Evolutionary conservation across 2,888 invertebrate genomes (phyloP).

Genomic region (Molorchus minor): DNA sequence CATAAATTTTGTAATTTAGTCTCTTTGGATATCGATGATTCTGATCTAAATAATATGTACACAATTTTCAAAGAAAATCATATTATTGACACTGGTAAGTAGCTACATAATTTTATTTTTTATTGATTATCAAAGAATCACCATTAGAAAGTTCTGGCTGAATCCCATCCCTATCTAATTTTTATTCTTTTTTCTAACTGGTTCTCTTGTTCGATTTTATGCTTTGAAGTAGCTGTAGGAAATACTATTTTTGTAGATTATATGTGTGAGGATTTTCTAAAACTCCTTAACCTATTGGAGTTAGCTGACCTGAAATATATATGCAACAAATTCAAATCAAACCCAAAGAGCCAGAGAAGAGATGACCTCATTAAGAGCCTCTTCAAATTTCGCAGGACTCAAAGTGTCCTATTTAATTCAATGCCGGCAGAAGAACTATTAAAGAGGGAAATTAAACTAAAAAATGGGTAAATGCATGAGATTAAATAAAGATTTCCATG

Average conservation of each 20-base stretch:
- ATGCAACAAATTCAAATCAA: constrained; percentile 30
- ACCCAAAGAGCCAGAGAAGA: constrained; percentile 45
- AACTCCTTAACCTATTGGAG: constrained; percentile 32
- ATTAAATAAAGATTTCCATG: too few species aligned
- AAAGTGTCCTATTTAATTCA: too few species aligned
- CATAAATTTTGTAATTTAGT: constrained; percentile 42
- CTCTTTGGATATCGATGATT: constrained; percentile 33
- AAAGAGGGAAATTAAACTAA: too few species aligned
- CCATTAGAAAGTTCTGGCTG: constrained; percentile 10
- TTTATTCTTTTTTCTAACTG: too few species aligned
- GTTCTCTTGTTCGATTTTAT: too few species aligned
- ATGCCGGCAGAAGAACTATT: too few species aligned
- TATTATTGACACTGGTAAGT: constrained; percentile 47
- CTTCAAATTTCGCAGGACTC: constrained; percentile 45
- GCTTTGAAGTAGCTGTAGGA: too few species aligned
- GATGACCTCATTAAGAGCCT: constrained; percentile 42
- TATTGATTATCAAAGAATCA: not conserved
- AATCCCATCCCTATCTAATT: too few species aligned
- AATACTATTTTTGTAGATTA: constrained; percentile 31
- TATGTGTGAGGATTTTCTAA: constrained; percentile 22
- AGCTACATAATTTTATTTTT: too few species aligned
- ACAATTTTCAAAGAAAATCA: constrained; percentile 37
- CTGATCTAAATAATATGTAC: constrained; percentile 43
- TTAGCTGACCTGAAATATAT: constrained; percentile 29
- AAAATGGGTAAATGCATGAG: too few species aligned